phyloP scores from a whole-genome alignment of 2,888 invertebrate genomes.

The Amiota mariae region DNA sequence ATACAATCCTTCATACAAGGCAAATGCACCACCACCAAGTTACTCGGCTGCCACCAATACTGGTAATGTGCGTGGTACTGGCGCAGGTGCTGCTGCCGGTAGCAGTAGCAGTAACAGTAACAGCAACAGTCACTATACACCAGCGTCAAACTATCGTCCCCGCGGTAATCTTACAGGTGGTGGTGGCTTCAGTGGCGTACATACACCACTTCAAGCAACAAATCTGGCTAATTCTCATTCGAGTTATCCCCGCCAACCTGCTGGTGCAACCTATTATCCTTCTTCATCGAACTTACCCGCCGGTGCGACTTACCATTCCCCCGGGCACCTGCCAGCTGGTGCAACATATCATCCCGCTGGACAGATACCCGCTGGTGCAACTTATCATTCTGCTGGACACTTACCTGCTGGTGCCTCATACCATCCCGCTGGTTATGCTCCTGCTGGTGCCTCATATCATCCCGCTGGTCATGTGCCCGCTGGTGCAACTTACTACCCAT shows the following conservation, averaged over 20 bases:
- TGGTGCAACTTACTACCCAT: constrained; percentile 58
- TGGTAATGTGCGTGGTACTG: constrained; percentile 34
- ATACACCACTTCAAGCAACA: constrained; percentile 65
- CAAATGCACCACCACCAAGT: constrained; percentile 64
- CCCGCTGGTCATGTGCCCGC: constrained; percentile 55
- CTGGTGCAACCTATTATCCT: constrained; percentile 54
- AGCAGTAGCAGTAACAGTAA: constrained; percentile 9
- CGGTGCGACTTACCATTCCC: constrained; percentile 62
- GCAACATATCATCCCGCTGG: constrained; percentile 52
- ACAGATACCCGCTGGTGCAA: constrained; percentile 31
- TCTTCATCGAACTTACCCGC: constrained; percentile 51
- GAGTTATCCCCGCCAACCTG: constrained; percentile 63
- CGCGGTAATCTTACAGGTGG: constrained; percentile 60
- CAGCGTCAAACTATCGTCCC: constrained; percentile 55
- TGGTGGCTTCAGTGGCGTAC: constrained; percentile 48
- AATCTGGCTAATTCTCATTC: constrained; percentile 63
- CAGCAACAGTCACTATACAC: constrained; percentile 49
- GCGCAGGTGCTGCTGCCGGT: constrained; percentile 2
- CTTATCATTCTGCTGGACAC: constrained; percentile 39
- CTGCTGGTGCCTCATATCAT: constrained; percentile 54
- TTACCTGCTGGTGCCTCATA: constrained; percentile 52
- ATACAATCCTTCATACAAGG: constrained; percentile 61
- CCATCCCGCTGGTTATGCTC: constrained; percentile 45
- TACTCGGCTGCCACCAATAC: constrained; percentile 60
- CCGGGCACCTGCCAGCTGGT: constrained; percentile 59